Evolutionary conservation across 2,113 vertebrate genomes (phyloP).

Genomic region (Oryzias celebensis): DNA sequence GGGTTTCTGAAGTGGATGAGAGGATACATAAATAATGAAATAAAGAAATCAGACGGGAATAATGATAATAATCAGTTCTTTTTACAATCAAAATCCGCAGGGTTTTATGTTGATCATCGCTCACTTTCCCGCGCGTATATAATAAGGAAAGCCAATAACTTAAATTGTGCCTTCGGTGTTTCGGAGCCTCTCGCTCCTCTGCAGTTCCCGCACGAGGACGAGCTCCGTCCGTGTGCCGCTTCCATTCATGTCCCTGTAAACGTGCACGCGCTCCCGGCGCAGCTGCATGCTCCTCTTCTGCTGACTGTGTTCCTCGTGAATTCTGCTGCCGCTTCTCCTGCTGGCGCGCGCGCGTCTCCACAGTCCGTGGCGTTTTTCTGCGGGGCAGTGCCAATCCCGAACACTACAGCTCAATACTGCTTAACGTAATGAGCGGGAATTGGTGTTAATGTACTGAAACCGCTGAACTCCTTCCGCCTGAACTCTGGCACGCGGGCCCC

Average conservation of each 20-base stretch:
- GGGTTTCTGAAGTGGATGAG: slow-evolving; percentile 36
- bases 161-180: slow-evolving; percentile 42
- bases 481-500: slow-evolving; percentile 19
- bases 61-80: slow-evolving; percentile 14
- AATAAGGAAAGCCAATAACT: slow-evolving; percentile 65
- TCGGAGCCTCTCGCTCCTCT: slow-evolving; percentile 40
- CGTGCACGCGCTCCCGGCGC: slow-evolving; percentile 2
- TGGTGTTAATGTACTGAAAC: slow-evolving; percentile 81
- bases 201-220: not conserved
- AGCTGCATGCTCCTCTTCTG: too few relatives aligned
- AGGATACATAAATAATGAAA: slow-evolving; percentile 9
- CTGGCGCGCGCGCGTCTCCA: slow-evolving; percentile 40
- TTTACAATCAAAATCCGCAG: not conserved
- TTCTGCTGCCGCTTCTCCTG: slow-evolving; percentile 50
- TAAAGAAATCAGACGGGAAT: slow-evolving; percentile 11
- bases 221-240: slow-evolving; percentile 13
- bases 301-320: too few relatives aligned
- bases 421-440: slow-evolving; percentile 82
- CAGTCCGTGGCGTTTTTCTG: slow-evolving; percentile 60
- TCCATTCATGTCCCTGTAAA: slow-evolving; percentile 63
- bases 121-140: slow-evolving; percentile 67
- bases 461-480: slow-evolving; percentile 39
- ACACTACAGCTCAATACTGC: slow-evolving; percentile 76
- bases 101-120: slow-evolving; percentile 49
- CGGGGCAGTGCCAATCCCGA: slow-evolving; percentile 70